Evolutionary conservation across 2,113 vertebrate species (phyloP).

Genomic region (Ophthalmolycus amberensis): DNA sequence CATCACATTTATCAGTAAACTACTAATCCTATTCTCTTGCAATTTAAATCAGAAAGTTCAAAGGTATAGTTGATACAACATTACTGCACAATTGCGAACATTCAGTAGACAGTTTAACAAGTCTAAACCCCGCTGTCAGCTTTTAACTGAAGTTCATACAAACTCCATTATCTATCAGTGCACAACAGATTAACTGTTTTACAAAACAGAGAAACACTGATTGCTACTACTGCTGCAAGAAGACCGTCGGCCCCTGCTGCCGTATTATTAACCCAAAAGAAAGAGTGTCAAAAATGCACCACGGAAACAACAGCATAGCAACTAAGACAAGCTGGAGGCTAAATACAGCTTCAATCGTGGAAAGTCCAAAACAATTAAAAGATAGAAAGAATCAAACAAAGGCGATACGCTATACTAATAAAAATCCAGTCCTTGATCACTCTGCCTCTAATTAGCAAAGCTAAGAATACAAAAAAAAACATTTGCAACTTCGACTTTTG

Average conservation of each 20-base stretch:
- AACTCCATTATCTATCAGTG: slow-evolving; percentile 81
- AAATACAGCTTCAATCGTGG: slow-evolving; percentile 86
- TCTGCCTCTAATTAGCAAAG: slow-evolving; percentile 91
- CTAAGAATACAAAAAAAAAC: slow-evolving; percentile 88
- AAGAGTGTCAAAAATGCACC: slow-evolving; percentile 81
- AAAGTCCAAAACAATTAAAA: slow-evolving; percentile 78
- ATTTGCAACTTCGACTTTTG: slow-evolving; percentile 84
- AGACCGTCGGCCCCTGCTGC: slow-evolving; percentile 64
- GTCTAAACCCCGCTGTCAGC: slow-evolving; percentile 84
- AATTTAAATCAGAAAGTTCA: slow-evolving; percentile 85
- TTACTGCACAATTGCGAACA: slow-evolving; percentile 93
- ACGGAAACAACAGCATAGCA: slow-evolving; percentile 85
- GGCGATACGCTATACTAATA: slow-evolving; percentile 94
- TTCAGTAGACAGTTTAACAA: slow-evolving; percentile 85
- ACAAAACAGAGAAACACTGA: slow-evolving; percentile 79
- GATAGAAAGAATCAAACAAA: slow-evolving; percentile 72
- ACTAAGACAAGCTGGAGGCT: slow-evolving; percentile 85
- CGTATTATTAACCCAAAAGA: slow-evolving; percentile 72
- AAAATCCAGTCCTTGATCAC: slow-evolving; percentile 85
- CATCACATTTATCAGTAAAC: slow-evolving; percentile 86
- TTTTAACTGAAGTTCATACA: slow-evolving; percentile 81
- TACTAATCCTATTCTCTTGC: slow-evolving; percentile 82
- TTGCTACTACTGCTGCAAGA: slow-evolving; percentile 76
- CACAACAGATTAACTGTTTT: slow-evolving; percentile 82
- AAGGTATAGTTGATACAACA: slow-evolving; percentile 97